phyloP scores from a whole-genome alignment of 2,888 invertebrate genomes.

The Chrysolina haemoptera region DNA sequence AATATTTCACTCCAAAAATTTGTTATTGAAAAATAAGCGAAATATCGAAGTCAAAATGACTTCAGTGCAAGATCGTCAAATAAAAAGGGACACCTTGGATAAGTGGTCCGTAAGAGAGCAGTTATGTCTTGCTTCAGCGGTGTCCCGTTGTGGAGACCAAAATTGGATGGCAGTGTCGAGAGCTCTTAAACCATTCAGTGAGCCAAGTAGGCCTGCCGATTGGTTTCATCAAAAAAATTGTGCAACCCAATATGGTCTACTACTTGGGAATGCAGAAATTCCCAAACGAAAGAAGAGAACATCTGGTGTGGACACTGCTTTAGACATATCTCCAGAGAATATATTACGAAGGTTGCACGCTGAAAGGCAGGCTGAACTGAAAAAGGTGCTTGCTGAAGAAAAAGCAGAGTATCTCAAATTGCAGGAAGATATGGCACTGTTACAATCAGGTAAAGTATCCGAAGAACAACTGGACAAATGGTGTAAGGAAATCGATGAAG shows the following conservation, averaged over 20 bases:
- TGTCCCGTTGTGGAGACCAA: slow-evolving; percentile 88
- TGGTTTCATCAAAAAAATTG: slow-evolving; percentile 95
- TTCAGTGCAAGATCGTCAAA: slow-evolving; percentile 69
- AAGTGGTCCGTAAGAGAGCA: slow-evolving; percentile 90
- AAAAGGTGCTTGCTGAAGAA: slow-evolving; percentile 79
- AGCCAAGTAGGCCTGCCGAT: slow-evolving; percentile 82
- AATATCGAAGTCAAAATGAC: slow-evolving; percentile 57
- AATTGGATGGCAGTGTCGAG: slow-evolving; percentile 93
- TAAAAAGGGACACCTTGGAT: slow-evolving; percentile 82
- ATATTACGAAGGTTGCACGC: slow-evolving; percentile 84
- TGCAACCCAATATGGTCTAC: slow-evolving; percentile 88
- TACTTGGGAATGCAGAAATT: slow-evolving; percentile 86
- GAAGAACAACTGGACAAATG: slow-evolving; percentile 84
- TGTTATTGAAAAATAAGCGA: not conserved
- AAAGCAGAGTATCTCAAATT: slow-evolving; percentile 82
- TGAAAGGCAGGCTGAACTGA: slow-evolving; percentile 85
- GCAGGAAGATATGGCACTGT: slow-evolving; percentile 75
- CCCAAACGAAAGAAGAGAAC: slow-evolving; percentile 88
- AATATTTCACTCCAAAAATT: too few species aligned
- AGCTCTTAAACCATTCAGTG: slow-evolving; percentile 83
- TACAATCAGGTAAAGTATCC: slow-evolving; percentile 74
- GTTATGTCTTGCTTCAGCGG: slow-evolving; percentile 88
- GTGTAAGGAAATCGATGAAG: slow-evolving; percentile 82
- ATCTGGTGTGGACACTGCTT: slow-evolving; percentile 72
- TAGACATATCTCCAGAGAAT: slow-evolving; percentile 83